phyloP scores from a whole-genome alignment of 1,140 invertebrate species.

The Calephelis nemesis region DNA sequence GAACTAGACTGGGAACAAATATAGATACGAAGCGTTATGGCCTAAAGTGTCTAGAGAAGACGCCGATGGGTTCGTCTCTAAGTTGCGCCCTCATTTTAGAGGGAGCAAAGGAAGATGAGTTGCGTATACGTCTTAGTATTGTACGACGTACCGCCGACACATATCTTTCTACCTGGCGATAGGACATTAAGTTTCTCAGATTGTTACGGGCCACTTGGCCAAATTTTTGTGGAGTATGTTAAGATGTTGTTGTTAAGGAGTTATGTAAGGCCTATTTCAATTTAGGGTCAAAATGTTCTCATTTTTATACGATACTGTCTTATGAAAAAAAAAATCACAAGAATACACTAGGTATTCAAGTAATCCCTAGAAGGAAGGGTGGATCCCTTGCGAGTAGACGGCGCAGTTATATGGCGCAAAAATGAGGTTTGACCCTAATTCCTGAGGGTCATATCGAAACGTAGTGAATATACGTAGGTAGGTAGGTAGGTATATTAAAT shows the following conservation, averaged over 20 bases:
- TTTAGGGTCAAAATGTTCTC: constrained; percentile 34
- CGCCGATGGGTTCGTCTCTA: constrained; percentile 5
- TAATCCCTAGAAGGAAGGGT: neutral
- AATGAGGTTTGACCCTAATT: constrained; percentile 21
- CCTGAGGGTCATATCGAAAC: constrained; percentile 3
- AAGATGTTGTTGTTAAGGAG: constrained; percentile 32
- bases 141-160: constrained; percentile 43
- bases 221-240: constrained; percentile 40
- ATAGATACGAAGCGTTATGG: constrained; percentile 62
- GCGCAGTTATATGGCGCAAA: constrained; percentile 32
- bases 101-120: constrained; percentile 27
- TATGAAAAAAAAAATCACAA: constrained; percentile 26
- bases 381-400: neutral
- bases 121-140: constrained; percentile 33
- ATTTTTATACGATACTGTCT: constrained; percentile 22
- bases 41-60: constrained; percentile 47
- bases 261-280: constrained; percentile 39
- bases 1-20: constrained; percentile 73
- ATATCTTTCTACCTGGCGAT: constrained; percentile 58
- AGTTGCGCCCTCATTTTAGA: constrained; percentile 15
- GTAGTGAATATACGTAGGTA: constrained; percentile 44
- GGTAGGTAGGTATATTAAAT: constrained; percentile 51
- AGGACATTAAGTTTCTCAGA: constrained; percentile 36
- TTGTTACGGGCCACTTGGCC: constrained; percentile 31
- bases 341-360: constrained; percentile 21